Evolutionary conservation across 30 jellyfish, hydroid and myxozoan genomes (phyloP).

Genomic region (Clytia hemisphaerica): DNA sequence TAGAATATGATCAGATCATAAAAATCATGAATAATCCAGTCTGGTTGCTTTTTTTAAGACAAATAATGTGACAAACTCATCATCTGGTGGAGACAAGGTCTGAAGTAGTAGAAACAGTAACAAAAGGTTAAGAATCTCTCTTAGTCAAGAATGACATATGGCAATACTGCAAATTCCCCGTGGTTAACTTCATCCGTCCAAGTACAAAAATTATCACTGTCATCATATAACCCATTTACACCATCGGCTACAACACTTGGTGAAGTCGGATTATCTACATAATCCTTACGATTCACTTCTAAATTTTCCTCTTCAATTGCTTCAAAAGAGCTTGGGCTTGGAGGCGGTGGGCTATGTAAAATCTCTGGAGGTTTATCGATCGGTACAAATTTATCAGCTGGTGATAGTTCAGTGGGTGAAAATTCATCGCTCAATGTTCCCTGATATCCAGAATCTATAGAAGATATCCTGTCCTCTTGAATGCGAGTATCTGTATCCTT

Average conservation of each 20-base stretch:
- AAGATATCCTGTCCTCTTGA: conserved; percentile 16
- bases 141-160: conserved; percentile 71
- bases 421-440: neutral
- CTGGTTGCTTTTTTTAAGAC: too few relatives aligned
- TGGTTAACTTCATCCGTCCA: conserved; percentile 70
- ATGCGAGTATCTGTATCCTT: conserved; percentile 13
- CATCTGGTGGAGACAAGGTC: too few relatives aligned
- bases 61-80: too few relatives aligned
- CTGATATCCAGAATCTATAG: neutral
- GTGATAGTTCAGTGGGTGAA: neutral
- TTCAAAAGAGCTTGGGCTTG: too few relatives aligned
- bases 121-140: too few relatives aligned
- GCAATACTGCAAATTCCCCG: conserved; percentile 37
- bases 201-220: conserved; percentile 41
- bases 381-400: neutral
- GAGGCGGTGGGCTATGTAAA: too few relatives aligned
- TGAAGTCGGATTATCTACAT: conserved; percentile 34
- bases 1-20: too few relatives aligned
- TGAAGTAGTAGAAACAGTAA: too few relatives aligned
- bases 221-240: conserved; percentile 67
- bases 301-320: conserved; percentile 71
- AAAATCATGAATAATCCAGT: too few relatives aligned
- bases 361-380: too few relatives aligned
- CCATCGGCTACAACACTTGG: conserved; percentile 77
- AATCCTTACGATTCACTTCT: conserved; percentile 43